These are phyloP conservation scores for Hirudinaria manillensis DNA, from an alignment of 2,888 invertebrate genomes.

Conservation along the genomic window DNA sequence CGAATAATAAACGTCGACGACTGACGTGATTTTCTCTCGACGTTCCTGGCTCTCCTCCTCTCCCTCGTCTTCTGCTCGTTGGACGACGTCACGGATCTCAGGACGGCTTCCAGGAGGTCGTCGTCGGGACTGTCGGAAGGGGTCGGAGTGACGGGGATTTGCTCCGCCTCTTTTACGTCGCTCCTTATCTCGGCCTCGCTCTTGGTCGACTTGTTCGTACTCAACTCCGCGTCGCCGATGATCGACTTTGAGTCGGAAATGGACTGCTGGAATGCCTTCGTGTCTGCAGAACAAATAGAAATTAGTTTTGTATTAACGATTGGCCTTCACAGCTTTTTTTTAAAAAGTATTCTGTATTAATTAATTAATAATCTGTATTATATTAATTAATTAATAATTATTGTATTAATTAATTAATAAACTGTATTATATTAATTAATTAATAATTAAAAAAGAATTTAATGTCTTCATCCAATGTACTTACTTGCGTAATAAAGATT, in stretches of 20 bases:
- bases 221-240: neutral
- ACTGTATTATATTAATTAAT: no score
- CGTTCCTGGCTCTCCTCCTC: constrained; percentile 77
- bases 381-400: no score
- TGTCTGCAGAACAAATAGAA: neutral
- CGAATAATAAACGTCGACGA: no score
- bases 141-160: neutral
- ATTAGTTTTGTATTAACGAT: no score
- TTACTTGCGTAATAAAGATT: no score
- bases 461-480: no score
- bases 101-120: constrained; percentile 86
- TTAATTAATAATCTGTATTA: no score
- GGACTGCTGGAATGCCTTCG: constrained; percentile 1
- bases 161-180: neutral
- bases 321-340: no score
- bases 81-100: constrained; percentile 73
- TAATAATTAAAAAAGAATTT: no score
- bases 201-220: neutral
- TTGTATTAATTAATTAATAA: no score
- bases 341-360: no score
- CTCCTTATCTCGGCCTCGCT: neutral
- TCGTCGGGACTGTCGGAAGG: constrained; percentile 69
- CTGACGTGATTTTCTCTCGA: constrained; percentile 78
- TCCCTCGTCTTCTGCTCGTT: constrained; percentile 54
- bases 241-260: neutral